Evolutionary conservation across 1,140 invertebrate genomes (phyloP).

Genomic region (Formica selysi): DNA sequence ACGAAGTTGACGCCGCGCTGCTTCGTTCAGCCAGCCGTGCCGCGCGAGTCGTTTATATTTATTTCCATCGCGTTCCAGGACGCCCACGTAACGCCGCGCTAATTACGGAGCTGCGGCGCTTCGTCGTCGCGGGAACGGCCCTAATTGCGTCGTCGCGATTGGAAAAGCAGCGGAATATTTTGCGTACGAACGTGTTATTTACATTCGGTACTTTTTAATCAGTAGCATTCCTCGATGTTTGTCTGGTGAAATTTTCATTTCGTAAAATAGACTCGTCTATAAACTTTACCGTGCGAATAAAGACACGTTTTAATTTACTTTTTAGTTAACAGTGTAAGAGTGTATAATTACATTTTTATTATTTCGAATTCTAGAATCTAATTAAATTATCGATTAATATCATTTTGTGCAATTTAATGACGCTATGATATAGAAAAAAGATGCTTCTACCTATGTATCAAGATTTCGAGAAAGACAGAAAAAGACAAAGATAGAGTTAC

Average conservation of each 20-base stretch:
- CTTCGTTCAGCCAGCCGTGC: conserved; percentile 3
- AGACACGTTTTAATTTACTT: neutral
- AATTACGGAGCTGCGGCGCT: conserved; percentile 59
- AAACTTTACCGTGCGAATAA: neutral
- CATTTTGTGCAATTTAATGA: neutral
- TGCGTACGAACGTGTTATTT: conserved; percentile 62
- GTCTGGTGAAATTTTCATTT: neutral
- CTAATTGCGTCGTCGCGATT: conserved; percentile 68
- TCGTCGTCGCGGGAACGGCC: conserved; percentile 40
- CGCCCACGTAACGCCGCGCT: conserved; percentile 68
- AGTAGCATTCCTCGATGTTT: neutral
- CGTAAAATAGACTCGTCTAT: neutral
- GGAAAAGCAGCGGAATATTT: conserved; percentile 48
- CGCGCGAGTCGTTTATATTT: conserved; percentile 59
- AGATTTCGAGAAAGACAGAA: neutral
- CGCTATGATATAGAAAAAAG: neutral
- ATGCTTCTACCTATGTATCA: neutral
- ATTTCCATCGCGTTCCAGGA: conserved; percentile 57
- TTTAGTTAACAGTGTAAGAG: neutral
- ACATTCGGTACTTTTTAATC: conserved; percentile 61
- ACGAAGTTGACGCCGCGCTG: conserved; percentile 35
- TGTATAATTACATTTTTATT: neutral
- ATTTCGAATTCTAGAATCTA: neutral
- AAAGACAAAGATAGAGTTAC: neutral
- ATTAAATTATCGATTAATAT: neutral